Evolutionary conservation across 2,113 vertebrate genomes (phyloP), one percentile per base, ranked within the genome.

Genomic region (Dasyornis broadbenti): DNA sequence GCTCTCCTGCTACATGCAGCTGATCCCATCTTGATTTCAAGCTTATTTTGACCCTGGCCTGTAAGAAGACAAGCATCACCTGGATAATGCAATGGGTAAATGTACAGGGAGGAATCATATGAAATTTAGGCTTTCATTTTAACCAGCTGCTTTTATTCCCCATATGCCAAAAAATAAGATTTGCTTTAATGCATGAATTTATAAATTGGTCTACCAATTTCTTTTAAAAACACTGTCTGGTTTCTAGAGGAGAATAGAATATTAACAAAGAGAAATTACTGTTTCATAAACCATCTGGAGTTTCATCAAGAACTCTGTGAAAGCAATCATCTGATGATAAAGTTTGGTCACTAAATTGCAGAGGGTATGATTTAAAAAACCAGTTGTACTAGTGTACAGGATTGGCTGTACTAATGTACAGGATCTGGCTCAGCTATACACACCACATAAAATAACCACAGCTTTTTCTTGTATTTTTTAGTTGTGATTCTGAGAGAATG

Each of bases 91-190:
- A 56, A 11, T 24, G 44, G 50, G 24, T 23, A 65, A 53, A 73
- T 3, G 63, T 54, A 76, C 75, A 49, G 89, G 59, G 75, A 96
- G 64, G 77, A 93, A 72, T 95, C 87, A 72, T 37, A 70, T 45
- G 53, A 96, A 97, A 97, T 97, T 92, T 95, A 97, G 86, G 59
- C 86, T 97, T 96, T 96, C 83, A 97, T 97, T 88, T 98, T 96
- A 97, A 72, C 65, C 93, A 83, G 86, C 86, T 84, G 75, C 54
- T 96, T 95, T 90, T 97, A 94, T 94, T 95, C 78, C 89, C 81
- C 61, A 56, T 96, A 78, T 97, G 94, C 71, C 79, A 77, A 89
- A 97, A 90, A 95, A 91, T 96, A 93, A 96, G 86, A 64, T 92
- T 97, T 94, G 65, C 90, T 96, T 97, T 97, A 96, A 96, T 59